Evolutionary conservation across 1,140 invertebrate species (phyloP), one percentile per base, ranked within the genome.

Genomic region (Microplitis demolitor): DNA sequence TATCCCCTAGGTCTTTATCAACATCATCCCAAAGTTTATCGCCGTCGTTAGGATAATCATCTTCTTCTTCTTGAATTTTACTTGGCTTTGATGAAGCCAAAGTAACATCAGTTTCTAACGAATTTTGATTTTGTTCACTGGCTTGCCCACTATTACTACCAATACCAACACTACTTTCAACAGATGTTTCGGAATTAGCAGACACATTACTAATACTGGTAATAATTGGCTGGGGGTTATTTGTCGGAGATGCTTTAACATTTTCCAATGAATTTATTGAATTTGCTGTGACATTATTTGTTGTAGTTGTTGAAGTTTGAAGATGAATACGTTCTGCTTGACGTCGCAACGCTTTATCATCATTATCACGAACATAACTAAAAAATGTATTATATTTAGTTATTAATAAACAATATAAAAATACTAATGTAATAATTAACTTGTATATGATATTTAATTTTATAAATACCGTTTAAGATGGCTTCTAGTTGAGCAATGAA

Each of bases 21-120:
- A 93, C 92, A 82, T 93, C 92, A 16, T 91, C 91, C 91, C 91
- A 93, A 5, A 92, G 74, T 77, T 92, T 92, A 73, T 92, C 91
- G 74, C 89, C 88, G 73, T 83, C 84, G 9, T 84, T 81, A 24
- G 83, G 80, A 13, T 85, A 82, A 66, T 92, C 91, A 78, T 92
- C 91, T 61, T 88, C 90, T 0, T 85, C 85, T 16, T 88, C 85
- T 14, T 24, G 56, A 58, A 4, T 31, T 58, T 85, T 83, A 3
- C 50, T 74, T 0, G 73, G 73, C n/a, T 85, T 78, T 72, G 51
- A 66, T 1, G 61, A 54, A 63, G 78, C 77, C 5, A 35, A n/a
- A 2, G 53, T 76, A 0, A 64, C n/a, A 31, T 73, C 67, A 33
- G 54, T 64, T 13, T 81, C 78, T 5, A 54, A 54, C 3, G 61